Evolutionary conservation across 1,140 invertebrate species (phyloP), one percentile per base, ranked within the genome.

Genomic region (Coptotermes formosanus): DNA sequence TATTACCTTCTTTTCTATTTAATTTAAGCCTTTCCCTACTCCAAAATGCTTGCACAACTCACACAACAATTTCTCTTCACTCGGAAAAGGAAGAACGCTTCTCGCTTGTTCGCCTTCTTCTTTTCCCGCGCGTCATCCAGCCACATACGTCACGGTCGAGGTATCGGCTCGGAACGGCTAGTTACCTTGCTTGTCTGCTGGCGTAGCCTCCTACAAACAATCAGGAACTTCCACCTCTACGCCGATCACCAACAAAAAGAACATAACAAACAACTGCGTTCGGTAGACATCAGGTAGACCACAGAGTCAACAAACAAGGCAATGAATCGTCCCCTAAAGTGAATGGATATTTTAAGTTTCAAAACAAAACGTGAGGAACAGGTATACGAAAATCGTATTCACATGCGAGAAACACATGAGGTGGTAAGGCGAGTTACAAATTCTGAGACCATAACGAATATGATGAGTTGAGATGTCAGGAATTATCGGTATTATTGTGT

Each of bases 1-100:
- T 75, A 14, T 9, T 75, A 75, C n/a, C 25, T 75, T 75, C 25
- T 30, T n/a, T 75, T 8, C n/a, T 75, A 14, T 12, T 30, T 75
- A 75, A 75, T 30, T 75, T 75, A 75, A n/a, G n/a, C 64, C n/a
- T 75, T 75, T 75, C 64, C 64, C n/a, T 16, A 25, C 14, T 11
- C 64, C 14, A 75, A n/a, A 75, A 75, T 9, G 64, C 64, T 75
- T 75, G 64, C 64, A 75, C 64, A 75, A 75, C 64, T 75, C 64
- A 75, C 64, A 75, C 64, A 64, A 64, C 59, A 75, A 75, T 75
- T 75, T 75, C 64, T 75, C 64, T 75, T 75, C 64, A 25, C 64
- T 75, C 64, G 64, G 25, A 75, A 75, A 75, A 75, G 64, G 64
- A 75, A 75, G 64, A 75, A 75, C 64, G 64, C 64, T 30, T 75